Conservation (phyloP, 2,797 vertebrate genomes). For the Xenopus petersii region DNA sequence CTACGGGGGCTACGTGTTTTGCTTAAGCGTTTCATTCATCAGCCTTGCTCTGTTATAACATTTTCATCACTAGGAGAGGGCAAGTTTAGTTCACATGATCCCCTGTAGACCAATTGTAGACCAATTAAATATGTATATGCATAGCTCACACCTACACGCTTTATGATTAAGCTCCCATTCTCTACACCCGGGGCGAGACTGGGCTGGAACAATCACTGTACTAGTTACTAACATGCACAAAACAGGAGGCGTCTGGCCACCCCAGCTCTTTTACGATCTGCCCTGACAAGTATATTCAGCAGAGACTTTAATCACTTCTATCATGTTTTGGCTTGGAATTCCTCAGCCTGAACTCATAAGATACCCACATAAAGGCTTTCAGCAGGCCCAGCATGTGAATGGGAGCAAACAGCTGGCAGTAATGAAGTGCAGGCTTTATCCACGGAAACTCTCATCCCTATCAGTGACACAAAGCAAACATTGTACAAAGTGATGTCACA, state of each 20-base stretch:
- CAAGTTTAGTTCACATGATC: background rate
- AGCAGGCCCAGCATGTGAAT: background rate
- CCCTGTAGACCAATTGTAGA: constrained; percentile 6
- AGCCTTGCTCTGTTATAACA: too few species aligned
- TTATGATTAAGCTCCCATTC: constrained; percentile 29
- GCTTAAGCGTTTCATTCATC: too few species aligned
- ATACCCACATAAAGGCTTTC: background rate
- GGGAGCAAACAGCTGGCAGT: constrained; percentile 42
- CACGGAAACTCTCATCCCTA: constrained; percentile 33
- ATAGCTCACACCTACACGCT: background rate
- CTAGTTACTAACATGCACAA: background rate
- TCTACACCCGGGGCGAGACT: constrained; percentile 1
- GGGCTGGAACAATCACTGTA: background rate
- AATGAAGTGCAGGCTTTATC: constrained; percentile 25
- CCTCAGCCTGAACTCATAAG: background rate
- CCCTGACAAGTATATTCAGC: constrained; percentile 1
- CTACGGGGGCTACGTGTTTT: too few species aligned
- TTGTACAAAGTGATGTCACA: constrained; percentile 45
- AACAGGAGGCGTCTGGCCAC: background rate
- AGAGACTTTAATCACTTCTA: constrained; percentile 1
- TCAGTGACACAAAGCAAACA: constrained; percentile 45
- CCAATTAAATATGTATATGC: constrained; percentile 10
- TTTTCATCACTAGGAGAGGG: too few species aligned
- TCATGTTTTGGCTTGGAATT: constrained; percentile 3
- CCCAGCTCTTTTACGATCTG: background rate